Conservation (phyloP, 1,140 invertebrate species). For the Coenobita brevimanus region DNA sequence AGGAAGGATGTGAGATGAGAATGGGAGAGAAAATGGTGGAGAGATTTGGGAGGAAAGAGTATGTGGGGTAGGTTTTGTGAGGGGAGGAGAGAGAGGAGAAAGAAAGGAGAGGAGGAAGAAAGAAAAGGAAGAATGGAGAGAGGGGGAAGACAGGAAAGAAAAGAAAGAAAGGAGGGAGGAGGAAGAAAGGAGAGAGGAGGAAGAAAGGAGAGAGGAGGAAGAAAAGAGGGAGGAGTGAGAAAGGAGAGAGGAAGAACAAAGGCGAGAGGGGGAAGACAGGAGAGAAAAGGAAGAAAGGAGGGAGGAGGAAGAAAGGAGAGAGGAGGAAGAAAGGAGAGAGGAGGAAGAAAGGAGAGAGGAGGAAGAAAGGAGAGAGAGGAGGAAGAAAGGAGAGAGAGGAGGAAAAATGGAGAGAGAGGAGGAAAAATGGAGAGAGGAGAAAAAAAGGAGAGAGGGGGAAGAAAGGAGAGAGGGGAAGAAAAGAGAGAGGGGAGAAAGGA, state of each 20-base stretch:
- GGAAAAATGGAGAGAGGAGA: background rate
- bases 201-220: background rate
- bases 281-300: background rate
- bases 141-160: background rate
- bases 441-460: background rate
- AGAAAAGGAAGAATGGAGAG: background rate
- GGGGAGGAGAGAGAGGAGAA: background rate
- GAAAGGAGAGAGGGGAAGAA: background rate
- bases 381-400: background rate
- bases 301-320: background rate
- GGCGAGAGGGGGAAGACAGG: background rate
- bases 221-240: background rate
- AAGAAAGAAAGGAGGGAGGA: background rate
- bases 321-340: background rate
- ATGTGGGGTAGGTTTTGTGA: constrained; percentile 18
- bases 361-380: background rate
- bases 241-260: background rate
- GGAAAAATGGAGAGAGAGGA: background rate
- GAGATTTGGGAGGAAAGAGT: no score
- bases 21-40: no score
- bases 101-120: background rate
- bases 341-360: background rate
- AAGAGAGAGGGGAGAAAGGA: background rate
- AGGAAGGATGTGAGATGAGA: no score
- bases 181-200: background rate